phyloP scores from a whole-genome alignment of 1,140 invertebrate genomes.

The Pogonognathellus flavescens region DNA sequence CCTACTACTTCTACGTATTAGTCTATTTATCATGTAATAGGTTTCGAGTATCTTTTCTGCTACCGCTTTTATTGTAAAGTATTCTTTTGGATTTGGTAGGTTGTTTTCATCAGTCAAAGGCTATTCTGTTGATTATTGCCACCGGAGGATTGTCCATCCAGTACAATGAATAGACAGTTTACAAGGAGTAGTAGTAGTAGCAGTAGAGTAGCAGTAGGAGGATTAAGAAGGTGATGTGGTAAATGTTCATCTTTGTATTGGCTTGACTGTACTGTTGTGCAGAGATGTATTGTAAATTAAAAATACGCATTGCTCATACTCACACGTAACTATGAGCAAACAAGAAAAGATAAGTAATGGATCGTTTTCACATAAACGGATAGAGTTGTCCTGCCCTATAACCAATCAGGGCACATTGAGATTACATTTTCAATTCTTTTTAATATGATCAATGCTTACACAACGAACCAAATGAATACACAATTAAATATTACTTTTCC shows the following conservation, averaged over 20 bases:
- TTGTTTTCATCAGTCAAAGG: slow-evolving; percentile 47
- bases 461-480: too few species aligned
- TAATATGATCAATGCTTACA: background rate
- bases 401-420: slow-evolving; percentile 25
- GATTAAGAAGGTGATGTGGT: slow-evolving; percentile 23
- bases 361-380: slow-evolving; percentile 40
- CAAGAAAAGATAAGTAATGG: slow-evolving; percentile 29
- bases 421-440: background rate
- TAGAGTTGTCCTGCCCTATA: slow-evolving; percentile 44
- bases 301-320: slow-evolving; percentile 1
- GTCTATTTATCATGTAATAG: background rate
- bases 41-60: background rate
- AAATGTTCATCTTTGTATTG: slow-evolving; percentile 33
- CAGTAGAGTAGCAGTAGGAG: background rate
- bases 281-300: slow-evolving; percentile 19
- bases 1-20: background rate
- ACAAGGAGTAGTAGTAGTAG: background rate
- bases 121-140: slow-evolving; percentile 44
- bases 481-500: too few species aligned
- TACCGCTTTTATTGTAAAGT: background rate
- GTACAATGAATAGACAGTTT: slow-evolving; percentile 34
- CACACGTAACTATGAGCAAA: background rate
- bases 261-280: slow-evolving; percentile 32
- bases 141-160: slow-evolving; percentile 22
- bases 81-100: slow-evolving; percentile 28